Evolutionary conservation across 2,797 vertebrate species (phyloP).

Genomic region (Sebastes iracundus): DNA sequence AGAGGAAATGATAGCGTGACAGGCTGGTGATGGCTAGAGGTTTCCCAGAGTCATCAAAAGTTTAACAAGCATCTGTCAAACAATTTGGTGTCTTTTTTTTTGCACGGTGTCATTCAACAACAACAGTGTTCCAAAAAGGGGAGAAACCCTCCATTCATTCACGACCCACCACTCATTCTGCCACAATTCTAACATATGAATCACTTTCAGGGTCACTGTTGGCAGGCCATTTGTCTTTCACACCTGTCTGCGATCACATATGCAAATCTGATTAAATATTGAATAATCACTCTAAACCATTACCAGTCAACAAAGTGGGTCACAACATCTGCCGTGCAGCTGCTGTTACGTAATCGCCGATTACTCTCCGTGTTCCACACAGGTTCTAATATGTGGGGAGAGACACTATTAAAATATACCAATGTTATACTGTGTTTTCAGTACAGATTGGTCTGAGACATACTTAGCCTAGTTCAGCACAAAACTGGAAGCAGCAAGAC

Average conservation of each 20-base stretch:
- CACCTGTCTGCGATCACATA: conserved; percentile 50
- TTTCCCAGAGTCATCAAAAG: conserved; percentile 30
- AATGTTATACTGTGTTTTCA: not conserved
- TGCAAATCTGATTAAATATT: conserved; percentile 70
- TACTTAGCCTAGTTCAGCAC: not conserved
- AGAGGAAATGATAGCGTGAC: not conserved
- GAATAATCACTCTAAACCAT: conserved; percentile 64
- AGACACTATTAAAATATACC: not conserved
- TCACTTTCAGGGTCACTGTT: conserved; percentile 1
- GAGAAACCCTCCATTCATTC: not conserved
- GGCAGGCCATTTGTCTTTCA: conserved; percentile 39
- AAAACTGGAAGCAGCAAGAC: not conserved
- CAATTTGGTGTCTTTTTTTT: not conserved
- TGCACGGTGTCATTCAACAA: not conserved
- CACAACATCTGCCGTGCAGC: conserved; percentile 67
- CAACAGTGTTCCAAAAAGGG: not conserved
- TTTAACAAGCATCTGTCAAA: conserved; percentile 28
- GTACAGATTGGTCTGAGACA: not conserved
- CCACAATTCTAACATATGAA: not conserved
- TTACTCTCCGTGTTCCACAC: conserved; percentile 43
- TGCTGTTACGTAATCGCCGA: conserved; percentile 61
- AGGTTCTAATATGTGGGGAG: conserved; percentile 30
- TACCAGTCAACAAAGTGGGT: conserved; percentile 63
- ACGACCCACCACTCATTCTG: not conserved
- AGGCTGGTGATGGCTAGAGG: conserved; percentile 4